Evolutionary conservation across 1,140 invertebrate species (phyloP), one percentile per base, ranked within the genome.

Genomic region (Dinoponera quadriceps): DNA sequence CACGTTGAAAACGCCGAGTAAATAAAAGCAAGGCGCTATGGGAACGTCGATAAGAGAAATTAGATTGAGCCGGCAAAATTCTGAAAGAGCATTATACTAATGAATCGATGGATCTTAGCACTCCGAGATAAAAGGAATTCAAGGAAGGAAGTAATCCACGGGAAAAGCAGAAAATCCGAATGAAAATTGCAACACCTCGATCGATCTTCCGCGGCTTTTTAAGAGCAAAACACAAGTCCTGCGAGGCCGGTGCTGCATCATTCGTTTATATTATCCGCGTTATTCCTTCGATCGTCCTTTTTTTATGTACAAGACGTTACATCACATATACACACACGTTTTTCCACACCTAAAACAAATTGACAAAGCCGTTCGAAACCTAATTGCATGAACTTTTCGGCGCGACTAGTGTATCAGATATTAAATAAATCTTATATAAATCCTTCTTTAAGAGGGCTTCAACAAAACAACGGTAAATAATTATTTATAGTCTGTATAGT

Each of bases 251-350:
- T 4, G 7, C 14, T 27, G 44, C 33, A 51, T 13, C 25, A 69
- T 80, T 44, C 51, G 51, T 80, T 68, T n/a, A 48, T 57, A 57
- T 71, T 80, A 71, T 69, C 33, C 38, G 18, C n/a, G n/a, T 71
- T 59, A 59, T 71, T 57, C 51, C 2, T 80, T 59, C 69, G 16
- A 69, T 13, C 7, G n/a, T 16, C n/a, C n/a, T 55, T 29, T n/a
- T n/a, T n/a, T n/a, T n/a, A n/a, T n/a, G n/a, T n/a, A n/a, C n/a
- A n/a, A n/a, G n/a, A n/a, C n/a, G n/a, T n/a, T n/a, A n/a, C n/a
- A n/a, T n/a, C n/a, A n/a, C n/a, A n/a, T n/a, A n/a, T n/a, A n/a
- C n/a, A n/a, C n/a, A n/a, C n/a, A 69, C 14, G 44, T 1, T 5
- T 71, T 48, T 29, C 14, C 20, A 11, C 20, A 22, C 27, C 29